Base-by-base conservation (phyloP, 1,140 invertebrate species). In the Aethina tumida region DNA sequence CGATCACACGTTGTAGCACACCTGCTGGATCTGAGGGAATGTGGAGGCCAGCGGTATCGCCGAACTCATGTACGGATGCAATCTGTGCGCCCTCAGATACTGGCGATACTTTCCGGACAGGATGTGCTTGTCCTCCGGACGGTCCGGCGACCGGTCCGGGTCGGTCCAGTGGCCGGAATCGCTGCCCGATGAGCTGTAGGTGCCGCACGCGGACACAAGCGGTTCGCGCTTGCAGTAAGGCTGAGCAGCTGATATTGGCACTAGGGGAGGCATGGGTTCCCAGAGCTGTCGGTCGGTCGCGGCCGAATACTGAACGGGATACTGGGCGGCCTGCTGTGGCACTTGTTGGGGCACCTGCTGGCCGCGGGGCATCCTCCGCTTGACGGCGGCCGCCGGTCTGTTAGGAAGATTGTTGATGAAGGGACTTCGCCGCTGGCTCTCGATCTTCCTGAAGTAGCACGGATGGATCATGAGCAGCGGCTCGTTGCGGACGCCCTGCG, bases 401-500 rank as follows among this genome's bases (percentile, higher is more conserved):
- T 41, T 41, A n/a, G 74, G 74, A 39, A 80, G 66, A 58, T 80
- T 80, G 60, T 79, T 79, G 14, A 79, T 74, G 60, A 84, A 84
- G 10, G 79, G 79, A 56, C 78, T 79, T 32, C 80, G 71, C 41
- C 79, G 66, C 55, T 82, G 77, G 43, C 75, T 78, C 55, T 84
- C 81, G 58, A 82, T 81, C 61, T 81, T 77, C 39, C 81, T 68
- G 65, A 85, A 85, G 60, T 84, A 84, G 51, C 80, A 84, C n/a
- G 83, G 82, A 66, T 84, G 82, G 57, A 85, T 85, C 79, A 85
- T 85, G 32, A 85, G 70, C 47, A 85, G 66, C 14, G 81, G 82
- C 56, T 84, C 81, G 47, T 75, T 73, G 37, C 76, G 69, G 42
- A 77, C 77, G 17, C 81, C 81, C 47, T 77, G 76, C 41, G 83